Evolutionary conservation across 2,888 invertebrate genomes (phyloP), one percentile per base, ranked within the genome.

Genomic region (Agrilus biguttatus): DNA sequence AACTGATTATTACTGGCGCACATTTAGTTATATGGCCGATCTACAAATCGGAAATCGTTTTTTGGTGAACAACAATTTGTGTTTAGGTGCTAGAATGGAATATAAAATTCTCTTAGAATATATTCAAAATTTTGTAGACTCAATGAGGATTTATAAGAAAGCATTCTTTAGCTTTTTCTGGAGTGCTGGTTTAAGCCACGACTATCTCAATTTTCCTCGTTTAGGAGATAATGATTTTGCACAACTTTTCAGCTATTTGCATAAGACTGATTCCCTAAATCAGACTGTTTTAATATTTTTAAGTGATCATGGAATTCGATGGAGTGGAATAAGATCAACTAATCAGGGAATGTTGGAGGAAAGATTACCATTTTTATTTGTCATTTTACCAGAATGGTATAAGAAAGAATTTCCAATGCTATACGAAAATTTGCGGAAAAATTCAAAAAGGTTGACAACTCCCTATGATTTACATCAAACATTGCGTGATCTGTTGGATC

Each of bases 261-360:
- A 75, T 33, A 52, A 62, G 1, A 59, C 67, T 2, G 69, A 71
- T 2, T 65, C 75, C 42, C 65, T 87, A 42, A 74, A 83, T 41
- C 71, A 77, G 21, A 86, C 87, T 0, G 71, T 78, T 36, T 54
- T 83, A 12, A 69, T 90, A 41, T 58, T 74, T 36, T 70, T 91
- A 69, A 91, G 91, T 61, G 93, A 93, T 59, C 93, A 93, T 57
- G 93, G 93, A 0, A 78, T 90, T 45, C 70, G 92, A 47, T 91
- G 85, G 80, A 92, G 91, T 2, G 73, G 72, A 7, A 88, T 90
- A 52, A 73, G 90, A 8, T 71, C 74, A 51, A 91, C 91, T 0
- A 86, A 83, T 62, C 87, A 91, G 65, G 88, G 88, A 2, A 73
- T 80, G 58, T 71, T 92, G 58, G 93, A 95, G 63, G 92, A 90